These are phyloP conservation scores for Oxycera nigricornis DNA, from an alignment of 2,888 invertebrate genomes.

Conservation along the genomic window DNA sequence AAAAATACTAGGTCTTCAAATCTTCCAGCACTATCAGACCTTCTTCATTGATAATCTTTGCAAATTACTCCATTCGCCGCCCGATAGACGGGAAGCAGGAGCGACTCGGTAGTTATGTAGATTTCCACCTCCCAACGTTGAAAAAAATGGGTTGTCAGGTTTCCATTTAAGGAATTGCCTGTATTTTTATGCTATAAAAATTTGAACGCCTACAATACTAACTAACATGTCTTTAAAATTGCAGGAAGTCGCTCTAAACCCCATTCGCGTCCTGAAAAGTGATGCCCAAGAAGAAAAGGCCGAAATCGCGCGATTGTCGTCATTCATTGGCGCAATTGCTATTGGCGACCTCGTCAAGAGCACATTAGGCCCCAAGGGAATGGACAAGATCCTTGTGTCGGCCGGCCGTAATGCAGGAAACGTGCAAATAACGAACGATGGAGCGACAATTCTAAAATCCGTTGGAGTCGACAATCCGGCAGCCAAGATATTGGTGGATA, in stretches of 20 bases:
- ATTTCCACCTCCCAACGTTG: no score
- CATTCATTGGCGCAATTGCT: slow-evolving; percentile 98
- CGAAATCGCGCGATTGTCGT: slow-evolving; percentile 95
- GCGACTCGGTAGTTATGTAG: no score
- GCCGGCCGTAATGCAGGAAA: slow-evolving; percentile 79
- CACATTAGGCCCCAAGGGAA: slow-evolving; percentile 98
- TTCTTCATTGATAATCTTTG: no score
- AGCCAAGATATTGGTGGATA: slow-evolving; percentile 98
- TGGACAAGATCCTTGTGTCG: slow-evolving; percentile 91
- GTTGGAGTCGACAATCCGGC: slow-evolving; percentile 99
- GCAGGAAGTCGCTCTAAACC: slow-evolving; percentile 84
- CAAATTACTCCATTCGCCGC: no score
- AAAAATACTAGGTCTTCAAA: no score
- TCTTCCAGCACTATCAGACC: no score
- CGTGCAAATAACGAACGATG: slow-evolving; percentile 98
- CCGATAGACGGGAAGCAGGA: no score
- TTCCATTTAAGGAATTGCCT: no score
- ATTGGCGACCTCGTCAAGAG: slow-evolving; percentile 98
- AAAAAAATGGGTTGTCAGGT: no score
- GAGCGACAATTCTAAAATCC: slow-evolving; percentile 96
- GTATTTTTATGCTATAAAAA: no score
- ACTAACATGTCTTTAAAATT: background rate
- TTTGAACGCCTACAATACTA: no score
- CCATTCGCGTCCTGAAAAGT: slow-evolving; percentile 91
- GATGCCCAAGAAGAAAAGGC: slow-evolving; percentile 98